phyloP scores from a whole-genome alignment of 2,113 vertebrate genomes.

The Eudyptes chrysolophus region DNA sequence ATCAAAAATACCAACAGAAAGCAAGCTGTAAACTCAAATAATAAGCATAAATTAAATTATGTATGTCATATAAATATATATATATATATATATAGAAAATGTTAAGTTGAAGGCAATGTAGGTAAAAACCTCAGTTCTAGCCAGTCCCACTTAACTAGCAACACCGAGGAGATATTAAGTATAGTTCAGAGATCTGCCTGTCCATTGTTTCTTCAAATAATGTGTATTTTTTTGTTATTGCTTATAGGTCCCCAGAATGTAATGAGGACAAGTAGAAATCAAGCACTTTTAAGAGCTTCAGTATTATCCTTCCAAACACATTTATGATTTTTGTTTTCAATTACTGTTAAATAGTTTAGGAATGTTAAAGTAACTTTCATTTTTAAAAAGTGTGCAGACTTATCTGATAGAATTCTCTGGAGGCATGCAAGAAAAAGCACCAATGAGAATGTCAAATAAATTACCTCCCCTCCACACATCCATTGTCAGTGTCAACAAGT shows the following conservation, averaged over 20 bases:
- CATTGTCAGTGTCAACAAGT: not conserved
- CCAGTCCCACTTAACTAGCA: fast-evolving
- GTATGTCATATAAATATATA: not conserved
- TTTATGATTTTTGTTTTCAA: not conserved
- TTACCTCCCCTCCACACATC: not conserved
- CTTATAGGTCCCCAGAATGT: not conserved
- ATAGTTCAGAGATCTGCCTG: not conserved
- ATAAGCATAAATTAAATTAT: not conserved
- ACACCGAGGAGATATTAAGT: not conserved
- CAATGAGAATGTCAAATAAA: not conserved
- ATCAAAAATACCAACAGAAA: not conserved
- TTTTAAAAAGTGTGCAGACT: not conserved
- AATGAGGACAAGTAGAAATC: not conserved
- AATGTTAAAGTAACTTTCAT: not conserved
- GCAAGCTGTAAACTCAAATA: not conserved
- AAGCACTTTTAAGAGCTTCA: not conserved
- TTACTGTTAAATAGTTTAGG: not conserved
- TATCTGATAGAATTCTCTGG: not conserved
- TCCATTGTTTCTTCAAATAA: not conserved
- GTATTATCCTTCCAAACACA: not conserved
- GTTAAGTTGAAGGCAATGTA: not conserved
- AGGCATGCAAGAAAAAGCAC: not conserved
- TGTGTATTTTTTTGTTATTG: not conserved
- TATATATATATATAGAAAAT: not conserved
- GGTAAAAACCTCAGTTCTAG: not conserved